Evolutionary conservation across 2,113 vertebrate genomes (phyloP).

Genomic region (Myodes glareolus): DNA sequence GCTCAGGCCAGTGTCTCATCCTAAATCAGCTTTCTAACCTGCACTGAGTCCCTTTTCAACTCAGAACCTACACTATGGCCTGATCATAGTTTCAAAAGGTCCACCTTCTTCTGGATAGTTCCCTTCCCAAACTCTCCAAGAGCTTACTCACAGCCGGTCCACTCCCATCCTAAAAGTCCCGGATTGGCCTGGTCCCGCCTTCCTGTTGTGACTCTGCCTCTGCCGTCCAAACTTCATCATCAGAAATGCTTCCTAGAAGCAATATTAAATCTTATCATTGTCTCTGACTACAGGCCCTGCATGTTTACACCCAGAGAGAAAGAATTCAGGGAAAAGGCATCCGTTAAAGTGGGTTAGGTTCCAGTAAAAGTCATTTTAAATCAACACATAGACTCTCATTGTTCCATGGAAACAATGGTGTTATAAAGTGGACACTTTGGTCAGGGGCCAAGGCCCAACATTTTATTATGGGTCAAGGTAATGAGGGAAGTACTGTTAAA

Average conservation of each 20-base stretch:
- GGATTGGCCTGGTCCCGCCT: neutral
- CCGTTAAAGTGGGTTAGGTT: slow-evolving; percentile 6
- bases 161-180: neutral
- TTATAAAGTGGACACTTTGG: slow-evolving; percentile 24
- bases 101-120: neutral
- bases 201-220: neutral
- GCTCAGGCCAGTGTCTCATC: neutral
- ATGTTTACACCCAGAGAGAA: slow-evolving; percentile 22
- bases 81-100: slow-evolving; percentile 8
- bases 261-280: slow-evolving; percentile 3
- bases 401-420: slow-evolving; percentile 20
- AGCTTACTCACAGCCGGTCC: neutral
- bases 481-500: neutral
- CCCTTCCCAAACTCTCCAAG: slow-evolving; percentile 48
- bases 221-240: neutral
- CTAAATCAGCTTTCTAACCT: neutral
- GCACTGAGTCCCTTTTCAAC: neutral
- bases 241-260: neutral
- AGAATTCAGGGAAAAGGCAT: neutral
- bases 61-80: neutral
- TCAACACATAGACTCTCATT: slow-evolving; percentile 25
- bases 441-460: neutral
- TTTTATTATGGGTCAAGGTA: slow-evolving; percentile 7
- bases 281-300: neutral
- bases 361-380: slow-evolving; percentile 54